Base-by-base conservation (phyloP, 2,888 invertebrate species). In the Oxytorus armatus region DNA sequence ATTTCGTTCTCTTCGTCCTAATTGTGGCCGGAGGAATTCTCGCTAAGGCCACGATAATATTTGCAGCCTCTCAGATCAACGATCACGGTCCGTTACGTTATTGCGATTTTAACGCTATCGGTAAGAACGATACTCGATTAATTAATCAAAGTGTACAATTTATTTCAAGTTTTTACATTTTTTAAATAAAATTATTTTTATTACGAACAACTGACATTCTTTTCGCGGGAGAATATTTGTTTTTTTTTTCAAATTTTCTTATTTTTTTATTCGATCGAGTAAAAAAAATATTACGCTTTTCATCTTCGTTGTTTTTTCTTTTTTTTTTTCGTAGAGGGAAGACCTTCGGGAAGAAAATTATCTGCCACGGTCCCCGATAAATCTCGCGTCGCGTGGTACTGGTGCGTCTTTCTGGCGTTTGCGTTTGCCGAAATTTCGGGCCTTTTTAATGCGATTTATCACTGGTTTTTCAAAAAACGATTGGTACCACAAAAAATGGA, bases 371-470 rank as follows among this genome's bases (percentile, higher is more conserved):
- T 95, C 23, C 93, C 96, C 0, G 92, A 94, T 79, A 93, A 94
- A 85, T 96, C 96, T 88, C 93, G 95, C 82, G 93, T 95, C 72
- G 93, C 94, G 53, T 97, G 97, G 97, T 94, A 96, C 11, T 97
- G 97, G 97, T 94, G 95, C 59, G 90, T 97, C 29, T 92, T 97
- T 49, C 94, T 96, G 85, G 95, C 95, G 21, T 97, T 96, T 88
- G 93, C 95, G 47, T 92, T 95, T 21, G 97, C 98, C 0, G 97
- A 98, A 92, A 77, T 95, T 0, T 95, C 96, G 11, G 94, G 95
- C 7, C 95, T 97, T 86, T 90, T 97, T 3, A 93, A 96, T 86
- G 94, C 96, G 11, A 88, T 94, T 16, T 93, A 96, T 86, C 95
- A 96, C 86, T 95, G 95, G 85, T 93, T 95, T 80, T 97, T 97